Conservation (phyloP, 2,113 vertebrate species). For the Coregonus clupeaformis region DNA sequence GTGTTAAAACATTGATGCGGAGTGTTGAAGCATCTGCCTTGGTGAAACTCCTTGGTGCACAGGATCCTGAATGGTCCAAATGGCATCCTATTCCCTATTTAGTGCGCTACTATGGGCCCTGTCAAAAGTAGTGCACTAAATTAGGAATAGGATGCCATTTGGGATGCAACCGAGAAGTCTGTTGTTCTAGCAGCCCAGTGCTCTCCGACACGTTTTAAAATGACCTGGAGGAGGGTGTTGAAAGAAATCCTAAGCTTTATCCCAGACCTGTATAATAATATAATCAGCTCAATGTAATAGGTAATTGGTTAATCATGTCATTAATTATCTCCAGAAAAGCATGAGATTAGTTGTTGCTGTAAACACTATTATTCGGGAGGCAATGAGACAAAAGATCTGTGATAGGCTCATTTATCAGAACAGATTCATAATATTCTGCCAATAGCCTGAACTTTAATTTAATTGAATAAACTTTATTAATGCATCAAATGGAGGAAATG, state of each 20-base stretch:
- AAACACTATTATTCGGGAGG: background rate
- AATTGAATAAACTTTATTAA: too few relatives aligned
- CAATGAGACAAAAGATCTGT: too few relatives aligned
- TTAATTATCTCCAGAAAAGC: slow-evolving; percentile 27
- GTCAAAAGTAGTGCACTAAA: too few relatives aligned
- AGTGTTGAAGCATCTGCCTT: background rate
- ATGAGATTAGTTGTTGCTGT: slow-evolving; percentile 22
- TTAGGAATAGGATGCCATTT: too few relatives aligned
- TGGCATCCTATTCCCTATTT: too few relatives aligned
- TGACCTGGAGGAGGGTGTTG: background rate
- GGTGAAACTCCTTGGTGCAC: background rate
- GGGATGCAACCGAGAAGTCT: background rate
- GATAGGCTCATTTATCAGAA: too few relatives aligned
- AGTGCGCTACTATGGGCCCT: too few relatives aligned
- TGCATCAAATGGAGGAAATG: background rate
- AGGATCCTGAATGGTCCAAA: too few relatives aligned
- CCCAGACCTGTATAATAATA: slow-evolving; percentile 28
- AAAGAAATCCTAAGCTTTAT: slow-evolving; percentile 17
- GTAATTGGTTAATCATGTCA: slow-evolving; percentile 8
- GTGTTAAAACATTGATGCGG: slow-evolving; percentile 14
- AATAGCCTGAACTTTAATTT: too few relatives aligned
- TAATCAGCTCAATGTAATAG: slow-evolving; percentile 22
- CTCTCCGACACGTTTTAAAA: background rate
- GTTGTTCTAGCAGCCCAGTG: background rate
- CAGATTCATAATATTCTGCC: too few relatives aligned